These are phyloP conservation scores for Biston betularia DNA, from an alignment of 2,888 invertebrate genomes.

Conservation along the genomic window DNA sequence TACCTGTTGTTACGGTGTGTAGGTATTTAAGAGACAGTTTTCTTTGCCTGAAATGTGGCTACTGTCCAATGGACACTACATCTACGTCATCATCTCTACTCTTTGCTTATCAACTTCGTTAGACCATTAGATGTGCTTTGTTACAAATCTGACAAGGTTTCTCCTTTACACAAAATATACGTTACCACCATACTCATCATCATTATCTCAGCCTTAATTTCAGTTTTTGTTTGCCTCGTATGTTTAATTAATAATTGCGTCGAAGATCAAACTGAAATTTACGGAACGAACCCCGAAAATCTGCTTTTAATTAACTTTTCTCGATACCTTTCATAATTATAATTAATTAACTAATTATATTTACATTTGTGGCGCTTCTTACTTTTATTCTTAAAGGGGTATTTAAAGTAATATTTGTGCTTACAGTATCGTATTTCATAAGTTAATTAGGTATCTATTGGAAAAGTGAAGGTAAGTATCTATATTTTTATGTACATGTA, in stretches of 20 bases:
- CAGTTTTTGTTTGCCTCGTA: background rate
- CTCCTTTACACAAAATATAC: too few relatives aligned
- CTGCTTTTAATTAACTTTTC: slow-evolving; percentile 31
- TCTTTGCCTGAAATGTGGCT: too few relatives aligned
- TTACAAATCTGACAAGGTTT: too few relatives aligned
- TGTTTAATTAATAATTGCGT: slow-evolving; percentile 31
- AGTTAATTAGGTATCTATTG: background rate
- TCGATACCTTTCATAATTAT: slow-evolving; percentile 16
- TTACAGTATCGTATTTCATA: slow-evolving; percentile 3
- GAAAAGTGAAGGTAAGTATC: background rate
- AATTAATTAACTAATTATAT: slow-evolving; percentile 27
- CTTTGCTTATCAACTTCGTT: background rate
- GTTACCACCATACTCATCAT: background rate
- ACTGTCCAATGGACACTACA: too few relatives aligned
- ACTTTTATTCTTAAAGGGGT: slow-evolving; percentile 5
- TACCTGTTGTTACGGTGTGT: too few relatives aligned
- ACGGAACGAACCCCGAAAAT: slow-evolving; percentile 14
- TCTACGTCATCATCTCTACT: too few relatives aligned
- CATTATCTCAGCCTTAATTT: background rate
- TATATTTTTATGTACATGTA: too few relatives aligned
- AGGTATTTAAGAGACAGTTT: too few relatives aligned
- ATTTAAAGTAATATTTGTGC: background rate
- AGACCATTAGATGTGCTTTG: background rate
- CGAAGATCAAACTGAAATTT: slow-evolving; percentile 17
- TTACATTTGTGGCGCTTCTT: slow-evolving; percentile 14